Evolutionary conservation across 2,888 invertebrate genomes (phyloP), one percentile per base, ranked within the genome.

Genomic region (Oscheius sp.): DNA sequence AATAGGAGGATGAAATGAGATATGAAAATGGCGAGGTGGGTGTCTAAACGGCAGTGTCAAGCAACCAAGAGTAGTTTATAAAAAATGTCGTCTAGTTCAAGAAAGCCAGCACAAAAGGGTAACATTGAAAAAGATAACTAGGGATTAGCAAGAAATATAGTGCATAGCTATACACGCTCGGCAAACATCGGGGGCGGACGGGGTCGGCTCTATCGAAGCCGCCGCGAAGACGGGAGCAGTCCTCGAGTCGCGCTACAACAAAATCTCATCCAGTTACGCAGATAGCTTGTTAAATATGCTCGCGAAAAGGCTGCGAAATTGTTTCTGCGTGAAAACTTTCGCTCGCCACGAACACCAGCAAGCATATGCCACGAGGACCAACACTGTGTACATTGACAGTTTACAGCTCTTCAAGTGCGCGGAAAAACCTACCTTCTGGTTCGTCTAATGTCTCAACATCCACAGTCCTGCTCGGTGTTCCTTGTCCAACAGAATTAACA

Each of bases 371-470:
- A 7, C 29, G 58, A 32, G 63, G 42, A 29, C 47, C n/a, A n/a
- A 32, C 53, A 65, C 68, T 37, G 37, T 13, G 63, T 42, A 42
- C 42, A 42, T 42, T 42, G 42, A 42, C 42, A 42, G 42, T 42
- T 42, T 42, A 42, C 42, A 42, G 42, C 42, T 42, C 42, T 42
- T 42, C 42, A 42, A 42, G 42, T 42, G 42, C 42, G 42, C 42
- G 13, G 21, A 32, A 55, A 55, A 66, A 51, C 48, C 13, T 47
- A 66, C 51, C 57, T 32, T 74, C 70, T 1, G 55, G 60, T 48
- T 73, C 63, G n/a, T 65, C 72, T 4, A 70, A 63, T 2, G 82
- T 83, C 21, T 77, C 79, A 1, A 81, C 80, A 32, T 84, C 84
- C 10, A 81, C 66, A 1, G 76, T 42, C 1, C 74, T 73, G 58